Conservation (phyloP, 2,888 invertebrate genomes). For the Plebejus argus region DNA sequence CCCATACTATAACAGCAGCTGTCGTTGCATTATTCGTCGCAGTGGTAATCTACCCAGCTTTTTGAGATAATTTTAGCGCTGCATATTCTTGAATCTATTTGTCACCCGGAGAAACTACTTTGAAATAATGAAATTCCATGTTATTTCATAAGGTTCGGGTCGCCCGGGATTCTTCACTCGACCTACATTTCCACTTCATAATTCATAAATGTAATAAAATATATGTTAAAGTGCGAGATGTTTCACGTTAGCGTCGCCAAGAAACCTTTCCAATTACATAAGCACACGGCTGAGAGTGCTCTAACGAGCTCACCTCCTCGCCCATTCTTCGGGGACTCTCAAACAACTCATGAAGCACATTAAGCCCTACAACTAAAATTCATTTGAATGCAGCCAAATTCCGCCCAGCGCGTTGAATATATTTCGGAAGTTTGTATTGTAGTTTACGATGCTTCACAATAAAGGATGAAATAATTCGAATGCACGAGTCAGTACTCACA, state of each 20-base stretch:
- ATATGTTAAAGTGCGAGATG: slow-evolving; percentile 10
- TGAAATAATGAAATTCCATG: slow-evolving; percentile 22
- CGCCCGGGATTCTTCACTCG: background rate
- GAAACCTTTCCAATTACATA: slow-evolving; percentile 33
- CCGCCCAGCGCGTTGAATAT: slow-evolving; percentile 12
- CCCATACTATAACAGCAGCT: background rate
- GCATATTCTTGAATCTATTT: slow-evolving; percentile 17
- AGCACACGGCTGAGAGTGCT: slow-evolving; percentile 22
- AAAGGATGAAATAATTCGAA: slow-evolving; percentile 8
- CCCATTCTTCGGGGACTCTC: slow-evolving; percentile 27
- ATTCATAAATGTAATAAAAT: slow-evolving; percentile 21
- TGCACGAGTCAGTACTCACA: background rate
- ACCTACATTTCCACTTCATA: slow-evolving; percentile 9
- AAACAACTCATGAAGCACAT: slow-evolving; percentile 23
- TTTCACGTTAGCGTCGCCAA: slow-evolving; percentile 22
- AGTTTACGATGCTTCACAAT: background rate
- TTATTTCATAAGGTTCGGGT: slow-evolving; percentile 15
- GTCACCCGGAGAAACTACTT: slow-evolving; percentile 13
- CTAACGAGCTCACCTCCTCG: slow-evolving; percentile 32
- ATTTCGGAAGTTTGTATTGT: slow-evolving; percentile 21
- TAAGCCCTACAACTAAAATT: slow-evolving; percentile 29
- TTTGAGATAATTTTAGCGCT: slow-evolving; percentile 3
- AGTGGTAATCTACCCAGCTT: background rate
- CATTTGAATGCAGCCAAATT: slow-evolving; percentile 29
- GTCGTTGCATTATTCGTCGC: background rate